phyloP scores from a whole-genome alignment of 2,888 invertebrate species.

The Ditylenchus weischeri region DNA sequence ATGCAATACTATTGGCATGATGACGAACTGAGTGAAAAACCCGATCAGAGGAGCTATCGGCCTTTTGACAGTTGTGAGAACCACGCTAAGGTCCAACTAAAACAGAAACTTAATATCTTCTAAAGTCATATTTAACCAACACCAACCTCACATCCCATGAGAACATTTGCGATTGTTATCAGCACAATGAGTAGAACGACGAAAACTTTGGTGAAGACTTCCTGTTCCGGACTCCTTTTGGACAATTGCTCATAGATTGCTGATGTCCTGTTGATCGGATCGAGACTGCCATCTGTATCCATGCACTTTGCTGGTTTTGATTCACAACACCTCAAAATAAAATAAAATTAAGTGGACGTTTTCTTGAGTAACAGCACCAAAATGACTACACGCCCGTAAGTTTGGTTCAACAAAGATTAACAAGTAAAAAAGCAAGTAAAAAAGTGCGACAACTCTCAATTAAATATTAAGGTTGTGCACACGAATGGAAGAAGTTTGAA shows the following conservation, averaged over 20 bases:
- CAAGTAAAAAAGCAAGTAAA: too few species aligned
- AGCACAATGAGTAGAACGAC: slow-evolving; percentile 50
- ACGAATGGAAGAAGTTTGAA: too few species aligned
- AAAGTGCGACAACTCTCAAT: too few species aligned
- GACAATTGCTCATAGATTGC: neutral
- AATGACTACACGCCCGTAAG: too few species aligned
- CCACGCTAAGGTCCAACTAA: slow-evolving; percentile 52
- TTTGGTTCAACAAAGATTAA: too few species aligned
- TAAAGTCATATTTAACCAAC: slow-evolving; percentile 11
- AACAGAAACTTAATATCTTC: slow-evolving; percentile 16
- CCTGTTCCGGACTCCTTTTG: slow-evolving; percentile 16
- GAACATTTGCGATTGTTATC: slow-evolving; percentile 53
- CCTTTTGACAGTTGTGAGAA: slow-evolving; percentile 59
- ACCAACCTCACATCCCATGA: slow-evolving; percentile 57
- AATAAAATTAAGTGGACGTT: too few species aligned
- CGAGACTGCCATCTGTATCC: neutral
- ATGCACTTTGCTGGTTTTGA: neutral
- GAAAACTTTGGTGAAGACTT: slow-evolving; percentile 40
- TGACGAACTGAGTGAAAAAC: slow-evolving; percentile 63
- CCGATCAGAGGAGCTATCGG: slow-evolving; percentile 64
- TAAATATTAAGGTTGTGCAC: too few species aligned
- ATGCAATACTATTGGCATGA: slow-evolving; percentile 64
- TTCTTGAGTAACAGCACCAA: too few species aligned
- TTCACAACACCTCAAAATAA: too few species aligned
- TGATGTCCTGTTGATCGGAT: neutral